Evolutionary conservation across 1,140 invertebrate species (phyloP).

Genomic region (Sminthurides bifidus): DNA sequence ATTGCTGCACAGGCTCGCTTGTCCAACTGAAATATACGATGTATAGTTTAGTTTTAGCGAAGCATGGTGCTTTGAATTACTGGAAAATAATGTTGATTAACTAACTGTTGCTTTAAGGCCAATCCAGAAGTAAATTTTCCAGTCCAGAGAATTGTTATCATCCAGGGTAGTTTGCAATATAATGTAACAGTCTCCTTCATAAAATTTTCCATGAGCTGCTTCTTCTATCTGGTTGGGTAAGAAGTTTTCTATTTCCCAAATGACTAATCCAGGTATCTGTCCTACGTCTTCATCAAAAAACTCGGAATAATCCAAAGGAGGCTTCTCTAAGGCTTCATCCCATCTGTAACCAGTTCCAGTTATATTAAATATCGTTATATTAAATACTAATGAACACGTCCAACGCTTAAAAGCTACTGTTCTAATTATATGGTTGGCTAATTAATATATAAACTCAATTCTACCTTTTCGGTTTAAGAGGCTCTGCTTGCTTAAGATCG

Average conservation of each 20-base stretch:
- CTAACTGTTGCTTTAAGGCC: constrained; percentile 84
- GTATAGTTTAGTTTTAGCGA: neutral
- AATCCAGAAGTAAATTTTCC: constrained; percentile 99
- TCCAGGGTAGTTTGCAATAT: constrained; percentile 83
- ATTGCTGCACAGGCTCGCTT: constrained; percentile 98
- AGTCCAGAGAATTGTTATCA: constrained; percentile 64
- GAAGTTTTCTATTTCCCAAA: constrained; percentile 99
- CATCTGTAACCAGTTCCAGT: constrained; percentile 46
- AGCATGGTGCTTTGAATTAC: neutral
- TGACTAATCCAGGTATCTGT: constrained; percentile 69
- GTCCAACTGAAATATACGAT: constrained; percentile 54
- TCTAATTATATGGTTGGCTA: neutral
- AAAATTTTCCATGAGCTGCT: constrained; percentile 93
- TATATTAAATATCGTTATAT: neutral
- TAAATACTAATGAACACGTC: neutral
- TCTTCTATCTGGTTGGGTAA: constrained; percentile 83
- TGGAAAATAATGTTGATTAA: constrained; percentile 22
- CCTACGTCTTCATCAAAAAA: constrained; percentile 93
- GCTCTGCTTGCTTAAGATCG: constrained; percentile 51
- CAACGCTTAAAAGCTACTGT: neutral
- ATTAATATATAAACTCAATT: neutral
- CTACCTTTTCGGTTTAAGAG: constrained; percentile 37
- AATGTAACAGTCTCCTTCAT: constrained; percentile 98
- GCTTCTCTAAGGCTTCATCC: constrained; percentile 90
- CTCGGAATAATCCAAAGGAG: constrained; percentile 94